These are phyloP conservation scores for Diachrysia chrysitis DNA, from an alignment of 2,888 invertebrate species.

Conservation along the genomic window DNA sequence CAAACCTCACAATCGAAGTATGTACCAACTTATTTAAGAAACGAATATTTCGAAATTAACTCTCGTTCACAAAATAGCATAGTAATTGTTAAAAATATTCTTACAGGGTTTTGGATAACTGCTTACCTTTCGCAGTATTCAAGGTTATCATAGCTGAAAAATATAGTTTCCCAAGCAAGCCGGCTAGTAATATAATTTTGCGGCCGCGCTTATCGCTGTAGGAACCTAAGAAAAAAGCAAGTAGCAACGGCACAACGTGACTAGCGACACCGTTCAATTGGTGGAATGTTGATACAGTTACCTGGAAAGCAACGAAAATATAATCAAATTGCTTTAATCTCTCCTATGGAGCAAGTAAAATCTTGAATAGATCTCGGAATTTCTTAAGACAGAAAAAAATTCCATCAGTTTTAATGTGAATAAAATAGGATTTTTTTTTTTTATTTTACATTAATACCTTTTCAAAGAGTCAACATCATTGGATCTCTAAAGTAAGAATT, in stretches of 20 bases:
- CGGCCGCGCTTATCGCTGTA: slow-evolving; percentile 95
- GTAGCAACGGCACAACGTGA: slow-evolving; percentile 92
- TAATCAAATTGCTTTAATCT: background rate
- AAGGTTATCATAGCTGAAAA: slow-evolving; percentile 93
- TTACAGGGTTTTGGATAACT: background rate
- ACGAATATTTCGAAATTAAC: too few species aligned
- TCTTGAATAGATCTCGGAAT: too few species aligned
- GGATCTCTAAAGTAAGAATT: too few species aligned
- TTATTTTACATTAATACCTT: too few species aligned
- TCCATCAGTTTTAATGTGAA: too few species aligned
- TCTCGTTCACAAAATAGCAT: too few species aligned
- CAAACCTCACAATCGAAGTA: too few species aligned
- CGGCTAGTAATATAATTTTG: slow-evolving; percentile 92
- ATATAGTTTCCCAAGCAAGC: slow-evolving; percentile 92
- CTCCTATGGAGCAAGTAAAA: too few species aligned
- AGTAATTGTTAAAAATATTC: background rate
- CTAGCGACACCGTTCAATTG: slow-evolving; percentile 94
- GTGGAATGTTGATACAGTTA: slow-evolving; percentile 92
- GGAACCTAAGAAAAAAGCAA: slow-evolving; percentile 94
- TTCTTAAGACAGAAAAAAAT: too few species aligned
- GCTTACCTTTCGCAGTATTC: slow-evolving; percentile 90
- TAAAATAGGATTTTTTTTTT: too few species aligned
- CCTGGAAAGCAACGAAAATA: slow-evolving; percentile 75
- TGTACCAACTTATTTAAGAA: too few species aligned
- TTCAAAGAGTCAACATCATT: too few species aligned